These are phyloP conservation scores for Dorcus hopei DNA, from an alignment of 2,888 invertebrate species.

Conservation along the genomic window DNA sequence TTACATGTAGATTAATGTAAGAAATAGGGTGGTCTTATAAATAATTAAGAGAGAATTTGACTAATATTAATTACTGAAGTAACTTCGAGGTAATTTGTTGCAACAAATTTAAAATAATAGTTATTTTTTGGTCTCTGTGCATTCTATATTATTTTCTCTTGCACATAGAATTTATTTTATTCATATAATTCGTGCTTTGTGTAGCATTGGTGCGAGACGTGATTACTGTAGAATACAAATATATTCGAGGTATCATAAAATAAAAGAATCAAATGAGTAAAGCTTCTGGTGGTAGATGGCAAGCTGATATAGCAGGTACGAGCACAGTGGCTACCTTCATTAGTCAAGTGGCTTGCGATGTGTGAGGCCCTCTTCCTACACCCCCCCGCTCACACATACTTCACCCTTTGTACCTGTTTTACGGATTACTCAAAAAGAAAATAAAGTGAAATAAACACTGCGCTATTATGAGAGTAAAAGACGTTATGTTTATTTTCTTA, in stretches of 20 bases:
- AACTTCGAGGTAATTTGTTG: too few species aligned
- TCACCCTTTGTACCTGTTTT: constrained; percentile 18
- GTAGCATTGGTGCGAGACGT: constrained; percentile 5
- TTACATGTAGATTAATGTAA: too few species aligned
- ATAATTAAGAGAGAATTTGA: too few species aligned
- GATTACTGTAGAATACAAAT: constrained; percentile 13
- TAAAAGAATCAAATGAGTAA: constrained; percentile 25
- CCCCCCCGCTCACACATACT: constrained; percentile 15
- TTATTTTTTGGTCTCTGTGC: too few species aligned
- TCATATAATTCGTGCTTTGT: neutral
- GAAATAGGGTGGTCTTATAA: too few species aligned
- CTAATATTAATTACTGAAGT: too few species aligned
- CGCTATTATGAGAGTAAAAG: constrained; percentile 3
- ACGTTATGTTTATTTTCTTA: neutral
- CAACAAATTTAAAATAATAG: too few species aligned
- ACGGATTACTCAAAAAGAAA: constrained; percentile 19
- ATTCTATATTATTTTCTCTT: too few species aligned
- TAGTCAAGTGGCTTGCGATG: constrained; percentile 33
- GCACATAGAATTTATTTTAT: too few species aligned
- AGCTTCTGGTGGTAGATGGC: constrained; percentile 35
- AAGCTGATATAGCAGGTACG: constrained; percentile 34
- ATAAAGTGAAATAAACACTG: constrained; percentile 17
- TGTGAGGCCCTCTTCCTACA: constrained; percentile 30
- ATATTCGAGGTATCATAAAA: constrained; percentile 21
- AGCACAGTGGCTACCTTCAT: constrained; percentile 35